Evolutionary conservation across 2,113 vertebrate species (phyloP).

Genomic region (Carlito syrichta): DNA sequence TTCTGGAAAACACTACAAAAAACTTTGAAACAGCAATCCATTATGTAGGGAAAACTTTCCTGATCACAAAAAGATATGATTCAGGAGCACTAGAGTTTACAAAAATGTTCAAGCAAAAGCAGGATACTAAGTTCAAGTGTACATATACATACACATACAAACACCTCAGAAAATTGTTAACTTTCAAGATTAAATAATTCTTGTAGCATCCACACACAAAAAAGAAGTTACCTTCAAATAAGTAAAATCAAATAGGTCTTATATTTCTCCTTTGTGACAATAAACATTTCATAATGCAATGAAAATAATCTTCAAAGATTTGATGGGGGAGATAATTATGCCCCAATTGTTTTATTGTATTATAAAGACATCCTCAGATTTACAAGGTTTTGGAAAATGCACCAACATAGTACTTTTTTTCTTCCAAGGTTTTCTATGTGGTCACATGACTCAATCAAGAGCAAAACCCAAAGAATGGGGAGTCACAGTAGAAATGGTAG

Average conservation of each 20-base stretch:
- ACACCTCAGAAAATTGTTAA: background rate
- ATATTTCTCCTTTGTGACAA: conserved; percentile 36
- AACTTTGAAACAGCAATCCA: background rate
- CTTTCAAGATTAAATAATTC: conserved; percentile 42
- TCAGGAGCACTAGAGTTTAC: background rate
- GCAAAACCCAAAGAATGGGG: background rate
- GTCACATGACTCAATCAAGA: conserved; percentile 41
- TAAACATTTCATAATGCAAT: conserved; percentile 33
- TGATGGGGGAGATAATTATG: conserved; percentile 34
- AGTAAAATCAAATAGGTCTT: conserved; percentile 38
- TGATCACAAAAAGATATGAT: background rate
- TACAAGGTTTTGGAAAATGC: conserved; percentile 50
- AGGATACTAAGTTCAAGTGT: background rate
- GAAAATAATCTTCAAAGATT: conserved; percentile 55
- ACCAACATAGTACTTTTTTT: background rate
- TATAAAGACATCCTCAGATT: conserved; percentile 35
- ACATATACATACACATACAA: background rate
- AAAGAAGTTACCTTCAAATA: conserved; percentile 45
- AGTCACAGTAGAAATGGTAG: background rate
- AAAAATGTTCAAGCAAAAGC: conserved; percentile 22
- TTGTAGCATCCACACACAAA: conserved; percentile 8
- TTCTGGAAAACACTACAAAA: background rate
- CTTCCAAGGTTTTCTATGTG: conserved; percentile 41
- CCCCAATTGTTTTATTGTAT: conserved; percentile 43
- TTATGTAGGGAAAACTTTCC: background rate